Conservation (phyloP, 2,113 vertebrate species). For the Cervus canadensis region DNA sequence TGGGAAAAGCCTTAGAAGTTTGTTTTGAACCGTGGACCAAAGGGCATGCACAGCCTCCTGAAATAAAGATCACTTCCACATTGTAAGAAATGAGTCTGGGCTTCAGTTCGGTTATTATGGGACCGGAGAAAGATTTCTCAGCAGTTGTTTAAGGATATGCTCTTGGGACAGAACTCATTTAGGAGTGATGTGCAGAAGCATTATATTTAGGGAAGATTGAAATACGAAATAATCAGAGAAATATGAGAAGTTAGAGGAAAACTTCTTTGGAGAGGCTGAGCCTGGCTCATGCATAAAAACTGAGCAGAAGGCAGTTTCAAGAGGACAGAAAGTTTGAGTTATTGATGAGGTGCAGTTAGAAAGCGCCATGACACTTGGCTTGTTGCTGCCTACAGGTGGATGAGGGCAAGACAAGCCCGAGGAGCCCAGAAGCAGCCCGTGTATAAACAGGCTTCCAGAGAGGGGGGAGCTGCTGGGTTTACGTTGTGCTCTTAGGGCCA, state of each 20-base stretch:
- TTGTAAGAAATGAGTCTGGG: not conserved
- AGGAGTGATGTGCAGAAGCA: not conserved
- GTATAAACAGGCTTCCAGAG: not conserved
- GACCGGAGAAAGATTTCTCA: not conserved
- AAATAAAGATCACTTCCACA: not conserved
- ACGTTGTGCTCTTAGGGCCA: not conserved
- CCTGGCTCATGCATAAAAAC: not conserved
- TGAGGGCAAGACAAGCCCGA: not conserved
- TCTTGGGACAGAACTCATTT: not conserved
- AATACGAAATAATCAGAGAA: conserved; percentile 9
- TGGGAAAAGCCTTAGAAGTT: not conserved
- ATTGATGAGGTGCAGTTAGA: not conserved
- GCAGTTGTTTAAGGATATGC: not conserved
- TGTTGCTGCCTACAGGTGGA: not conserved
- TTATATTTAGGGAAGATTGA: not conserved
- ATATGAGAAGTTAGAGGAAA: not conserved
- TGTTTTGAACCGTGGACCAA: conserved; percentile 29
- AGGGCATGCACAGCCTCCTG: not conserved
- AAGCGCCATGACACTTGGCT: not conserved
- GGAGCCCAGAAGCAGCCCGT: not conserved
- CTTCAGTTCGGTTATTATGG: not conserved
- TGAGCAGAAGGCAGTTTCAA: not conserved
- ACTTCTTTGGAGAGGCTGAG: not conserved
- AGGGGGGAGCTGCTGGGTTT: not conserved
- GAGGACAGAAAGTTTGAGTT: not conserved